Percentiles rank a stretch among this genome's conserved stretches.
phyloP scores from a whole-genome alignment of 2,797 vertebrate genomes.

The Tragopan temminckii region DNA sequence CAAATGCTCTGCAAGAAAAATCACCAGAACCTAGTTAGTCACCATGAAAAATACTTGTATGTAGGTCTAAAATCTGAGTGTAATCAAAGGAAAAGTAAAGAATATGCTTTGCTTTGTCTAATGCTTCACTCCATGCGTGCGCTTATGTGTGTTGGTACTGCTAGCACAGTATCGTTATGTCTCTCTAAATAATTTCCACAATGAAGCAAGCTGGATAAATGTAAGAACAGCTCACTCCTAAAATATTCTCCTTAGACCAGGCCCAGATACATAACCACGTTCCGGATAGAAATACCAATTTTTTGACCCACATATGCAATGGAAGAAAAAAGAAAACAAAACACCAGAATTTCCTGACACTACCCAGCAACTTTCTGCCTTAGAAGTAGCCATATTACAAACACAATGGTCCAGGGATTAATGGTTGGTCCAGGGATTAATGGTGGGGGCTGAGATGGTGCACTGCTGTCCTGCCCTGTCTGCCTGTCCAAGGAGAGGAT shows the following conservation, averaged over 20 bases:
- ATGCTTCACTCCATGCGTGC: not conserved
- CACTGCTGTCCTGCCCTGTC: not conserved
- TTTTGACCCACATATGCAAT: not conserved
- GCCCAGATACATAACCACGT: not conserved
- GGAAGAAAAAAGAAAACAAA: not conserved
- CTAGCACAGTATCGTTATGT: not conserved
- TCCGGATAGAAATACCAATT: not conserved
- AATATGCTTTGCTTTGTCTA: not conserved
- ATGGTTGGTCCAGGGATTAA: not conserved
- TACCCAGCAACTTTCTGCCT: not conserved
- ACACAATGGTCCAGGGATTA: not conserved
- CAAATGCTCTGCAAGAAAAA: conserved; percentile 15
- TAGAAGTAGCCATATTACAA: not conserved
- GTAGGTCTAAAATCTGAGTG: not conserved
- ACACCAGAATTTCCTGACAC: not conserved
- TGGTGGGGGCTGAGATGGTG: not conserved
- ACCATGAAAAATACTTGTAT: not conserved
- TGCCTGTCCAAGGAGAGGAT: not conserved
- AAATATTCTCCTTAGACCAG: not conserved
- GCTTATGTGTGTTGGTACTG: not conserved
- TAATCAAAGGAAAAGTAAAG: not conserved
- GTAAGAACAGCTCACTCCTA: not conserved
- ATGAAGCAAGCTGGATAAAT: not conserved
- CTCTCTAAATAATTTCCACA: not conserved
- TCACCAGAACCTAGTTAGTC: not conserved